phyloP scores from a whole-genome alignment of 2,113 vertebrate species.

The Tenebrosternarchus preto region DNA sequence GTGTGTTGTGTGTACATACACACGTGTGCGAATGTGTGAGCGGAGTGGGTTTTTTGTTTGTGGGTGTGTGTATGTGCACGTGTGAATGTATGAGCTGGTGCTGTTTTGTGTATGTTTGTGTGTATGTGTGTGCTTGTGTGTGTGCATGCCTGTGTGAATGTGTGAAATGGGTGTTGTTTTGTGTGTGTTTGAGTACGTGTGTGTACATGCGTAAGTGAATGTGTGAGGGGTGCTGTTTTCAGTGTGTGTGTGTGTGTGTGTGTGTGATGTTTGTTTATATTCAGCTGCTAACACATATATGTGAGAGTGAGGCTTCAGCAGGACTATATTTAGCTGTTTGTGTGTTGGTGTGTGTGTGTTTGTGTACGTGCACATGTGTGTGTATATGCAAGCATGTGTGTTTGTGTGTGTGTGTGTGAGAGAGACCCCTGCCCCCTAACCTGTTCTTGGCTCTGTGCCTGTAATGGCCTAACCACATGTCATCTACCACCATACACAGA shows the following conservation, averaged over 20 bases:
- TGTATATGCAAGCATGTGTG: not conserved
- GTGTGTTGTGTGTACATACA: not conserved
- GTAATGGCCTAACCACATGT: slow-evolving; percentile 58
- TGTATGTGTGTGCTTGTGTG: not conserved
- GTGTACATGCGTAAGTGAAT: slow-evolving; percentile 9
- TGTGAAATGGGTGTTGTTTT: not conserved
- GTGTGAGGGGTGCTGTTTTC: slow-evolving; percentile 8
- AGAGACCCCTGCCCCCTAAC: slow-evolving; percentile 34
- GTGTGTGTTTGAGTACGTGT: slow-evolving; percentile 12
- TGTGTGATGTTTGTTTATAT: slow-evolving; percentile 36
- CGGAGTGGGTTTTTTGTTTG: not conserved
- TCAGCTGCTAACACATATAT: slow-evolving; percentile 35
- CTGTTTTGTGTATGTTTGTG: slow-evolving; percentile 14
- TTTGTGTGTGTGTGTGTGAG: slow-evolving; percentile 12
- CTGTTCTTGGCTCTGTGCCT: slow-evolving; percentile 48
- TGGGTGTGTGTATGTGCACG: slow-evolving; percentile 21
- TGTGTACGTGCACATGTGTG: slow-evolving; percentile 7
- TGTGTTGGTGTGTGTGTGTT: slow-evolving; percentile 28
- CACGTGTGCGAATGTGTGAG: not conserved
- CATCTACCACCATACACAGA: slow-evolving; percentile 43
- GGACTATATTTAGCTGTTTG: slow-evolving; percentile 50
- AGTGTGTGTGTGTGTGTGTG: slow-evolving; percentile 14
- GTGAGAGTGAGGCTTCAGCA: no score
- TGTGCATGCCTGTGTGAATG: not conserved
- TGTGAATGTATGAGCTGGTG: slow-evolving; percentile 9